phyloP scores from a whole-genome alignment of 1,140 invertebrate genomes.

The Druon quercuslanigerum region DNA sequence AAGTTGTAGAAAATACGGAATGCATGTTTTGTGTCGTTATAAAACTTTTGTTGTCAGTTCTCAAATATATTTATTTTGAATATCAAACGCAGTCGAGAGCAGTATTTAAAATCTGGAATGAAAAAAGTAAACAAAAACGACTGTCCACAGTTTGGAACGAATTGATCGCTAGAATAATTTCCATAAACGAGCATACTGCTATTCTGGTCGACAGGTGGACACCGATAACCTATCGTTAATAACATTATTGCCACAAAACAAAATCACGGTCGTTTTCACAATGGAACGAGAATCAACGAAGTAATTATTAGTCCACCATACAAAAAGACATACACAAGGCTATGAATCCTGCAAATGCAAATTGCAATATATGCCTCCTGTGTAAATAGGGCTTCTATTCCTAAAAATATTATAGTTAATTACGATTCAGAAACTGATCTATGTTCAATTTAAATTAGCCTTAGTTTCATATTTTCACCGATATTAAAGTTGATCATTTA shows the following conservation, averaged over 20 bases:
- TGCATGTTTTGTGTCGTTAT: too few species aligned
- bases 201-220: neutral
- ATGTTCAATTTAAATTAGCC: neutral
- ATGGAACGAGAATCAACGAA: conserved; percentile 17
- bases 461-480: too few species aligned
- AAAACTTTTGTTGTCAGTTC: too few species aligned
- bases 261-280: conserved; percentile 26
- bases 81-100: neutral
- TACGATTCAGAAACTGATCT: neutral
- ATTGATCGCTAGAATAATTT: conserved; percentile 16
- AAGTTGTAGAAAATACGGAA: neutral
- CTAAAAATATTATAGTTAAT: neutral
- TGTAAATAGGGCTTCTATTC: neutral
- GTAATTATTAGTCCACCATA: conserved; percentile 16
- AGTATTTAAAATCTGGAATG: neutral
- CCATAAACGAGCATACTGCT: conserved; percentile 13
- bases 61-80: neutral
- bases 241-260: conserved; percentile 26
- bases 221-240: conserved; percentile 26
- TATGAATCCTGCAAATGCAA: neutral
- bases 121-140: neutral
- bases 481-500: too few species aligned
- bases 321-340: neutral
- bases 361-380: conserved; percentile 3
- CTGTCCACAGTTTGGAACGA: neutral